A percentile compares a stretch with the other conserved stretches of the same genome.
Evolutionary conservation across 2,113 vertebrate species (phyloP).

Genomic region (Phasianus colchicus): DNA sequence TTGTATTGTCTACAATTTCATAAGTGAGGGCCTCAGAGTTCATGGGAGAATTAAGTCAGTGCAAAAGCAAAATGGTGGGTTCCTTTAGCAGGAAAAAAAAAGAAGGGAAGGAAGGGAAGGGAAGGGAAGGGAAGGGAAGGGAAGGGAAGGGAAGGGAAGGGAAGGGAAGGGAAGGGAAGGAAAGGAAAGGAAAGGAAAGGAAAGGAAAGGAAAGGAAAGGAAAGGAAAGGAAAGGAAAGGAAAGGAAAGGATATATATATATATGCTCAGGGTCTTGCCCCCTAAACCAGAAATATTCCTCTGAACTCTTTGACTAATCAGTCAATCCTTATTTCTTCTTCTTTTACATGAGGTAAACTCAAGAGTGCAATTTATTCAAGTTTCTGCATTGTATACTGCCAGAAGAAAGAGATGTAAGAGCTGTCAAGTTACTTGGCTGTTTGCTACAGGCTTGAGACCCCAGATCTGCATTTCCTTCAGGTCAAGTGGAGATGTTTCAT

Average conservation of each 20-base stretch:
- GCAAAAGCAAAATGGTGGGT: no score
- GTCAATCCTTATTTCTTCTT: neutral
- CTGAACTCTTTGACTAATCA: neutral
- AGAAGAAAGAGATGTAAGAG: neutral
- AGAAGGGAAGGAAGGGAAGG: no score
- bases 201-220: no score
- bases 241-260: neutral
- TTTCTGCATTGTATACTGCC: neutral
- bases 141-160: no score
- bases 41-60: neutral
- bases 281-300: neutral
- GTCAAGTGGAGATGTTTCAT: neutral
- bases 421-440: neutral
- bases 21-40: neutral
- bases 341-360: neutral
- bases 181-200: no score
- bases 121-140: no score
- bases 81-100: no score
- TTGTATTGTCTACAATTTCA: neutral
- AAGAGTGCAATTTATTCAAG: neutral
- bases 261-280: neutral
- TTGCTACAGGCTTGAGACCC: neutral
- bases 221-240: no score
- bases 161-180: no score
- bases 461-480: neutral